Evolutionary conservation across 2,113 vertebrate genomes (phyloP), one percentile per base, ranked within the genome.

Genomic region (Salvelinus sp.): DNA sequence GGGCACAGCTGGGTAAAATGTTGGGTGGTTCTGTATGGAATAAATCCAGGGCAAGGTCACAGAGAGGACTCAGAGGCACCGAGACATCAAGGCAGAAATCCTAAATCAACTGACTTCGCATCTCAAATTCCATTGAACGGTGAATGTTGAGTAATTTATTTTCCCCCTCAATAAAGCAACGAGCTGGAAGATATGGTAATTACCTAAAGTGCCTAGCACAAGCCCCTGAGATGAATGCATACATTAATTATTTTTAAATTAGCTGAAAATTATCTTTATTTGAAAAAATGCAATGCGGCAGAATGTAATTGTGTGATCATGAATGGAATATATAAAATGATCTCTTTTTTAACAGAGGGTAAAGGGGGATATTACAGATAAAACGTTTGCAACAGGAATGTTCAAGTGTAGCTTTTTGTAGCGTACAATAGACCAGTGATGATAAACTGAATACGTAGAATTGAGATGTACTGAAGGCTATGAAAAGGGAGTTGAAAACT

Each of bases 191-290:
- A 63, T 67, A 72, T 72, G 77, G 73, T 86, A 83, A 85, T 87
- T 79, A 86, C 76, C 48, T 30, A 22, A 27, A 80, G 72, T 74
- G 75, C 77, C 78, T 63, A 74, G 75, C 84, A 84, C 72, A 69
- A n/a, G 68, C 85, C 83, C 79, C 30, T 27, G 84, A 83, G 83
- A 87, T 69, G 72, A 82, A 76, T 20, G 74, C 86, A 85, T 81
- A 73, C 82, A 84, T 87, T 85, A 80, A 87, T 87, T 78, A 74
- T 88, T 87, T 54, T 73, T 82, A 85, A 84, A 89, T 85, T 69
- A 86, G 87, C 87, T 88, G 89, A 89, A 82, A 82, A 82, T 79
- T 75, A 79, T 83, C 72, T 82, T 86, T 75, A 64, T 18, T 18
- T 16, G 50, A 57, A 77, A 84, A 84, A 75, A 58, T 86, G 82